These are phyloP conservation scores for Cossypha dichroa DNA, from an alignment of 2,797 vertebrate species.

Conservation along the genomic window DNA sequence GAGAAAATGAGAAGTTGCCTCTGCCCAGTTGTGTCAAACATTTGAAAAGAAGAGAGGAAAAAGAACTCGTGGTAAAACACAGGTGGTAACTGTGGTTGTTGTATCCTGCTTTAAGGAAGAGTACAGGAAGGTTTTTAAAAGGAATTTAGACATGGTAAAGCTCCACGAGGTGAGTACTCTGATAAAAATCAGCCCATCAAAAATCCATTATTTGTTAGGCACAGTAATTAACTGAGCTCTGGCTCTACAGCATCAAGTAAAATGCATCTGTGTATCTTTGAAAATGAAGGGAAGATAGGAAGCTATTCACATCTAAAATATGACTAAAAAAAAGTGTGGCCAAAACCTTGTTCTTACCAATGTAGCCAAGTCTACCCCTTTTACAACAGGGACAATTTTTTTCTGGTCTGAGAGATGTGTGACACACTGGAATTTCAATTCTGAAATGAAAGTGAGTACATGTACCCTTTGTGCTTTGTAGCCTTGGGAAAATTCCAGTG, in stretches of 20 bases:
- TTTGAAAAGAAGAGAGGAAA: constrained; percentile 12
- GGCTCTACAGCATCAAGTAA: neutral
- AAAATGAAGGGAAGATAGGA: neutral
- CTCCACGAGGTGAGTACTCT: neutral
- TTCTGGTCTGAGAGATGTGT: neutral
- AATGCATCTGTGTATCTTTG: neutral
- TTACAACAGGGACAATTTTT: neutral
- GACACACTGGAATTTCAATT: neutral
- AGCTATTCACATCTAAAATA: neutral
- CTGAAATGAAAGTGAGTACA: neutral
- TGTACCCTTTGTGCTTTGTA: neutral
- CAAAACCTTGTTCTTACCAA: neutral
- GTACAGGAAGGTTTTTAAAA: neutral
- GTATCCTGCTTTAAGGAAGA: neutral
- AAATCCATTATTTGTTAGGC: neutral
- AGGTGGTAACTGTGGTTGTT: neutral
- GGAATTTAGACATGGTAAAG: neutral
- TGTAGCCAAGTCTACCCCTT: neutral
- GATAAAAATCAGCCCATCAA: neutral
- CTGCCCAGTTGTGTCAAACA: constrained; percentile 53
- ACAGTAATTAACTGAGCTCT: neutral
- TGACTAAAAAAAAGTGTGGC: neutral
- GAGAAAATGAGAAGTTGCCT: constrained; percentile 34
- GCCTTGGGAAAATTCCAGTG: neutral
- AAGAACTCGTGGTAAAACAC: neutral